Percentiles rank a stretch among this genome's conserved stretches.
Evolutionary conservation across 1,140 invertebrate genomes (phyloP).

Genomic region (Spodoptera frugiperda): DNA sequence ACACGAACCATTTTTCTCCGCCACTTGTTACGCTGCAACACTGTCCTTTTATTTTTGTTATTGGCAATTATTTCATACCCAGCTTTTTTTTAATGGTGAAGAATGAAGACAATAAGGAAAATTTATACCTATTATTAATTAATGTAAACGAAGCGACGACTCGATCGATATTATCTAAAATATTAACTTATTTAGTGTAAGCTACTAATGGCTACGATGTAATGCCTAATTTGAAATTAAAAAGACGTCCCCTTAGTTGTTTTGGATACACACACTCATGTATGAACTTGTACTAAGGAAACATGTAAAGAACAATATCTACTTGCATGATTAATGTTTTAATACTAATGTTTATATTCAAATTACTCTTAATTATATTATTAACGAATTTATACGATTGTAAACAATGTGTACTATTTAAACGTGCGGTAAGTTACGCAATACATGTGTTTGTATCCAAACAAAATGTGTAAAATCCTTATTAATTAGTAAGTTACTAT

Average conservation of each 20-base stretch:
- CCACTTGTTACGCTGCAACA: slow-evolving; percentile 81
- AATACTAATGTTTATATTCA: slow-evolving; percentile 36
- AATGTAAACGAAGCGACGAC: slow-evolving; percentile 77
- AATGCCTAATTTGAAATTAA: slow-evolving; percentile 52
- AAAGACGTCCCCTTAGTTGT: slow-evolving; percentile 41
- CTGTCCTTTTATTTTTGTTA: slow-evolving; percentile 55
- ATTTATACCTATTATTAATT: slow-evolving; percentile 83
- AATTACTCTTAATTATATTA: slow-evolving; percentile 24
- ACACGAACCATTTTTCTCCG: slow-evolving; percentile 71
- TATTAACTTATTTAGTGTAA: slow-evolving; percentile 71
- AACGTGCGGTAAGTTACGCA: neutral
- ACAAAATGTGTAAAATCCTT: slow-evolving; percentile 41
- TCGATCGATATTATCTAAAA: slow-evolving; percentile 78
- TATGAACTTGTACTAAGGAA: slow-evolving; percentile 1
- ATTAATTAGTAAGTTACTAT: slow-evolving; percentile 42
- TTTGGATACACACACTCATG: slow-evolving; percentile 39
- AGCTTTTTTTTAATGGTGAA: slow-evolving; percentile 79
- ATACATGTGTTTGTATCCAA: slow-evolving; percentile 41
- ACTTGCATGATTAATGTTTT: slow-evolving; percentile 15
- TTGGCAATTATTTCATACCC: slow-evolving; percentile 61
- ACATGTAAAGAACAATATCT: neutral
- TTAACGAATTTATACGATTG: slow-evolving; percentile 45
- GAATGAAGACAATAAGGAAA: slow-evolving; percentile 85
- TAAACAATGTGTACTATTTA: slow-evolving; percentile 30
- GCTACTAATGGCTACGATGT: slow-evolving; percentile 57